Base-by-base conservation (phyloP, 2,888 invertebrate genomes). In the Ischnura elegans region DNA sequence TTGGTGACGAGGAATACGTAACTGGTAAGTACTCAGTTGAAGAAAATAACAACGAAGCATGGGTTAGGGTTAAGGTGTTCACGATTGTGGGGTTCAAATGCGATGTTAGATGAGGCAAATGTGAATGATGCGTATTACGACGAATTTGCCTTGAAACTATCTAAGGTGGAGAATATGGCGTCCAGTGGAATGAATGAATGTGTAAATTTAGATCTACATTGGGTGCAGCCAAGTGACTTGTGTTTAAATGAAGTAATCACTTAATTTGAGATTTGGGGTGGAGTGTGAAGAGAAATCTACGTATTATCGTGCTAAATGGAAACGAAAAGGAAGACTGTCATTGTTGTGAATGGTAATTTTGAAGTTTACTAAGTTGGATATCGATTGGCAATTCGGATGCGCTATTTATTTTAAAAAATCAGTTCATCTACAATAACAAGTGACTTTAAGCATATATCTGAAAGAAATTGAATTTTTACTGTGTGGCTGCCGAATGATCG, bases 1-100 rank as follows among this genome's bases (percentile, higher is more conserved):
- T 97, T 97, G 97, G 98, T 98, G 98, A 98, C 98, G 98, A 98
- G 98, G 98, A 98, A 98, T 98, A 98, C 98, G 98, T 98, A 98
- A 98, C 98, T 97, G 98, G 98, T 98, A 97, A 98, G 97, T 98
- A 97, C 97, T 97, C 97, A 96, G 97, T 96, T 96, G 97, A 96
- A 96, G 97, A 97, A 97, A 97, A 96, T 96, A 97, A 96, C 96
- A 96, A 96, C 96, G 96, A 96, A 96, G 96, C 96, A 96, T 96
- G 96, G 96, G 96, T 61, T 93, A 86, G 93, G 85, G 86, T 85
- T 86, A 61, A 86, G 87, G 86, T 87, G 93, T 55, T 85, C 85
- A 61, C 29, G 86, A 25, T 93, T 43, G 93, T 43, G 76, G 86
- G 93, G 86, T 86, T 86, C 43, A 51, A 61, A 93, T 93, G 87